Evolutionary conservation across 2,888 invertebrate species (phyloP), one percentile per base, ranked within the genome.

Genomic region (Leptothorax acervorum): DNA sequence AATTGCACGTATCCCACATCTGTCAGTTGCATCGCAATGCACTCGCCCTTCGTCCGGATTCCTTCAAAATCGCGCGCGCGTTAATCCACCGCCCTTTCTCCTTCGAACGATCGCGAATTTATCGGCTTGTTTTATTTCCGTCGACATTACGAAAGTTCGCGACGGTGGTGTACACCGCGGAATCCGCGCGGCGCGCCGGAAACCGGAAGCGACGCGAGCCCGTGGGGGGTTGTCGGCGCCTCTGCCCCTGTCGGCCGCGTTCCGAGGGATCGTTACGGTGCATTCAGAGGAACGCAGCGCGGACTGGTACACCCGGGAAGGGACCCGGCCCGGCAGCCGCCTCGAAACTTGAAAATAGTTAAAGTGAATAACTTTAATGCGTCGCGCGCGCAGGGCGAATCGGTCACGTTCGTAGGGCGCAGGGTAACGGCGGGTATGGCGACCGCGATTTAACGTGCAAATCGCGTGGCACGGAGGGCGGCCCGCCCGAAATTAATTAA

Each of bases 301-400:
- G 23, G 81, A 45, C 74, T 85, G 86, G 83, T 82, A 83, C 83
- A 83, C 66, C 48, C 76, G 55, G 66, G 53, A 63, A 65, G 86
- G 78, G 55, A 68, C n/a, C 45, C 23, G 23, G 23, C 23, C 35
- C 76, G 31, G 68, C 83, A 42, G 81, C 65, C 71, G 79, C 71
- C 75, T 63, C 82, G 85, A 84, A 87, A 90, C 89, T 90, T 84
- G 76, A 86, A 87, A 88, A 88, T 82, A 89, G 89, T 91, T 87
- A 82, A 90, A 86, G 86, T 83, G 91, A 90, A 91, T 88, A 86
- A 85, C 87, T 90, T 85, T 79, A 79, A 88, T 81, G 88, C 85
- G 82, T 53, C 83, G 85, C 75, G 81, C 75, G 81, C 74, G 57
- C 45, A 66, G 66, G 75, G 78, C 48, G 28, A 71, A 73, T 73